These are phyloP conservation scores for Meandrusa payeni DNA, from an alignment of 2,888 invertebrate genomes.

Conservation along the genomic window DNA sequence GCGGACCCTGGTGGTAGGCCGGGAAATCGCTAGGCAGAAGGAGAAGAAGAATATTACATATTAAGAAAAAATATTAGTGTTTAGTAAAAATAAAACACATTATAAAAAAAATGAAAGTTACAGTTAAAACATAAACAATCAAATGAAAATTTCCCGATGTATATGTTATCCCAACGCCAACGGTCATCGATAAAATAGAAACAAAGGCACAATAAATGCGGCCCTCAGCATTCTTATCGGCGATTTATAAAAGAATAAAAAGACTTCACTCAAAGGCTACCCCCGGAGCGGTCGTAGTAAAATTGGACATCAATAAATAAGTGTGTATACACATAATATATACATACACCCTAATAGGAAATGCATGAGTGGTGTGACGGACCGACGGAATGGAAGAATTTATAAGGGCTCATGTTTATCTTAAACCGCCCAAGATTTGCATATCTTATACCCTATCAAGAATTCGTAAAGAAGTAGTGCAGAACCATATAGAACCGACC, in stretches of 20 bases:
- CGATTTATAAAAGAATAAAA: constrained; percentile 14
- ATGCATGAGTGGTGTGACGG: constrained; percentile 12
- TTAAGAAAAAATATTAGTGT: too few species aligned
- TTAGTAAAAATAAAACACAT: too few species aligned
- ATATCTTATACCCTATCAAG: too few species aligned
- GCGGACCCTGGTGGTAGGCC: too few species aligned
- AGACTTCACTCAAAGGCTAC: background rate
- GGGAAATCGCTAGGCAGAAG: too few species aligned
- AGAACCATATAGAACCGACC: too few species aligned
- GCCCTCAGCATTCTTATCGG: constrained; percentile 11
- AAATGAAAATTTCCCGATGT: constrained; percentile 5
- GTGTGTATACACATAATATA: background rate
- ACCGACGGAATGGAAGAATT: constrained; percentile 9
- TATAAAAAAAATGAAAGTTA: constrained; percentile 1
- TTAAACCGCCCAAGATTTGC: constrained; percentile 9
- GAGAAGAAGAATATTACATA: too few species aligned
- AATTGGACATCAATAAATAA: constrained; percentile 18
- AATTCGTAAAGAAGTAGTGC: too few species aligned
- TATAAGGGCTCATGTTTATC: constrained; percentile 15
- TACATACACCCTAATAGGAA: constrained; percentile 3
- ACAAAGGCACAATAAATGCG: constrained; percentile 15
- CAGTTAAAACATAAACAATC: constrained; percentile 3
- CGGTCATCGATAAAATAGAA: constrained; percentile 7
- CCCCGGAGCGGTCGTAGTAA: background rate
- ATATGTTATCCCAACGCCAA: constrained; percentile 4